phyloP scores from a whole-genome alignment of 2,113 vertebrate genomes.

The Polypterus senegalus region DNA sequence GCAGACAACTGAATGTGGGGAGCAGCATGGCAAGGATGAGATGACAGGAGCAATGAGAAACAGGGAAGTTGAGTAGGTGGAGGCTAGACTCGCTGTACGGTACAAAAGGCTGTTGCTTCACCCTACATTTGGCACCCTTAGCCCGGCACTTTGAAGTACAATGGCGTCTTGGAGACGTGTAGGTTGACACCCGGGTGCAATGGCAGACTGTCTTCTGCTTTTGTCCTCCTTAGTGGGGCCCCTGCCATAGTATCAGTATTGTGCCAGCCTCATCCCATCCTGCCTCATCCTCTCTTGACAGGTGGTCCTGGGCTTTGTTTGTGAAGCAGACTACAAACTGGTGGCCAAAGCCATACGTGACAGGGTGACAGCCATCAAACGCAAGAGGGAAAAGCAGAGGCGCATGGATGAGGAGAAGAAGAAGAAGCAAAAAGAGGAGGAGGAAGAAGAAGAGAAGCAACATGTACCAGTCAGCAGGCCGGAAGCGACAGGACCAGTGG shows the following conservation, averaged over 20 bases:
- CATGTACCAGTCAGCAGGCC: neutral
- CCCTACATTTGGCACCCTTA: too few relatives aligned
- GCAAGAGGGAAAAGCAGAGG: slow-evolving; percentile 66
- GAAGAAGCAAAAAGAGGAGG: slow-evolving; percentile 21
- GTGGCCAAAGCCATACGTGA: slow-evolving; percentile 79
- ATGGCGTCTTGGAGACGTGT: too few relatives aligned
- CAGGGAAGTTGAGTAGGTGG: too few relatives aligned
- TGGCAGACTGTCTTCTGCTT: neutral
- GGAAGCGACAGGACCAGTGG: too few relatives aligned
- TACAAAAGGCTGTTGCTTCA: too few relatives aligned
- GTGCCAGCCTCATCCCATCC: neutral
- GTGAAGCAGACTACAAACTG: slow-evolving; percentile 75
- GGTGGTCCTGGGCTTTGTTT: slow-evolving; percentile 80
- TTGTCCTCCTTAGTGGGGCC: neutral
- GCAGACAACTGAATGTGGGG: too few relatives aligned
- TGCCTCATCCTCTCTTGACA: slow-evolving; percentile 21
- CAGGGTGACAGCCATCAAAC: slow-evolving; percentile 64
- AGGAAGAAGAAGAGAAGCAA: slow-evolving; percentile 7
- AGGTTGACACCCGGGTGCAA: neutral
- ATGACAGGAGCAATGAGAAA: too few relatives aligned
- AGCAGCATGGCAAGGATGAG: too few relatives aligned
- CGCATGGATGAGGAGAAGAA: slow-evolving; percentile 30
- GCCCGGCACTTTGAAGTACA: too few relatives aligned
- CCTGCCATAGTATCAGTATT: neutral
- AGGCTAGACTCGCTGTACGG: too few relatives aligned